Evolutionary conservation across 1,140 invertebrate genomes (phyloP).

Genomic region (Amyelois transitella): DNA sequence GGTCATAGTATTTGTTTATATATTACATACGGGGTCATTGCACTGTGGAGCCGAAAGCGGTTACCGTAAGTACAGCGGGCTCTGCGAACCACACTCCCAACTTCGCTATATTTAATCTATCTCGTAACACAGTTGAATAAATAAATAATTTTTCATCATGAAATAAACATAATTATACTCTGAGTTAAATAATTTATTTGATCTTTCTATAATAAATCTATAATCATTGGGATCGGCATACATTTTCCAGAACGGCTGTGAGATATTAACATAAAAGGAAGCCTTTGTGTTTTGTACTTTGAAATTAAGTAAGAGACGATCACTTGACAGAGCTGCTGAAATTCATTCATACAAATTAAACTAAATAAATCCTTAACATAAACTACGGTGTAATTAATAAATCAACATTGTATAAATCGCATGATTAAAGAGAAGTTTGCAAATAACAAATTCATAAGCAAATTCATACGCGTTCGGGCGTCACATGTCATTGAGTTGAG

Average conservation of each 20-base stretch:
- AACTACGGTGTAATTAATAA: constrained; percentile 29
- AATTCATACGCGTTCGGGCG: constrained; percentile 20
- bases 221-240: constrained; percentile 36
- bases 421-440: constrained; percentile 27
- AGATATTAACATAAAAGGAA: constrained; percentile 49
- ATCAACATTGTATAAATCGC: constrained; percentile 42
- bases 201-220: constrained; percentile 49
- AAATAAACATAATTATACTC: constrained; percentile 51
- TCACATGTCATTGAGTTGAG: neutral
- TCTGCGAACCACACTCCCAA: constrained; percentile 37
- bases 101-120: constrained; percentile 37
- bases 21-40: constrained; percentile 36
- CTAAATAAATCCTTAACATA: constrained; percentile 53
- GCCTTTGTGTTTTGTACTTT: constrained; percentile 69
- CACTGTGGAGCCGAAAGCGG: constrained; percentile 50
- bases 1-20: constrained; percentile 55
- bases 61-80: constrained; percentile 8
- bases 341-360: constrained; percentile 50
- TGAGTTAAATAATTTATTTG: constrained; percentile 59
- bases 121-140: constrained; percentile 43
- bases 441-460: constrained; percentile 36
- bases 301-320: constrained; percentile 55
- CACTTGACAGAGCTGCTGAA: constrained; percentile 56
- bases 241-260: constrained; percentile 43
- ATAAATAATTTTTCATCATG: constrained; percentile 55